A percentile compares a stretch with the other conserved stretches of the same genome.
Conservation (phyloP, 1,140 invertebrate species). For the Drosophila melanogaster region DNA sequence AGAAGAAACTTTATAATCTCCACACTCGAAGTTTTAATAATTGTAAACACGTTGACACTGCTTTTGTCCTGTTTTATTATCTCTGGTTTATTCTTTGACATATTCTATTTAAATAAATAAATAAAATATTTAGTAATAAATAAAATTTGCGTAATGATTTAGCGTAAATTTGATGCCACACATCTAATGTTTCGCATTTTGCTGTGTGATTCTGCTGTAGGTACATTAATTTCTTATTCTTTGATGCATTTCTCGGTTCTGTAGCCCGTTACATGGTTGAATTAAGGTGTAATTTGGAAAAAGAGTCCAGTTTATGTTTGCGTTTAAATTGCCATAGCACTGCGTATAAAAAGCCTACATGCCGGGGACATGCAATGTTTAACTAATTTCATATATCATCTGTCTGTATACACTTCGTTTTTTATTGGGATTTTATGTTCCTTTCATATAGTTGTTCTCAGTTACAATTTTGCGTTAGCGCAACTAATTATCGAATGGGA, state of each 20-base stretch:
- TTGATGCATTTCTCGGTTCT: conserved; percentile 38
- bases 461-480: conserved; percentile 75
- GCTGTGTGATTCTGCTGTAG: conserved; percentile 41
- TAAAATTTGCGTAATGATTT: conserved; percentile 71
- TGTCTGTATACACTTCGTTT: conserved; percentile 56
- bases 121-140: conserved; percentile 83
- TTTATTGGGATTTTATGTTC: conserved; percentile 47
- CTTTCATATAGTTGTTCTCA: conserved; percentile 52
- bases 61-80: conserved; percentile 78
- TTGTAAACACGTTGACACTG: conserved; percentile 44
- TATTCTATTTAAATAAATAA: conserved; percentile 84
- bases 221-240: conserved; percentile 51
- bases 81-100: conserved; percentile 79
- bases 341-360: conserved; percentile 62
- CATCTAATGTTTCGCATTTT: conserved; percentile 41
- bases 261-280: conserved; percentile 27
- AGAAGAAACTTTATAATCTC: conserved; percentile 12
- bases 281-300: conserved; percentile 35
- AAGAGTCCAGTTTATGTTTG: conserved; percentile 26
- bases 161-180: conserved; percentile 62
- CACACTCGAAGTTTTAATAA: conserved; percentile 31
- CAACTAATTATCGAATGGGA: conserved; percentile 88
- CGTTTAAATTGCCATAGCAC: conserved; percentile 23
- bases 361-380: conserved; percentile 50
- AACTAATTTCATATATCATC: conserved; percentile 59